Evolutionary conservation across 2,888 invertebrate species (phyloP).

Genomic region (Trimorus sp.): DNA sequence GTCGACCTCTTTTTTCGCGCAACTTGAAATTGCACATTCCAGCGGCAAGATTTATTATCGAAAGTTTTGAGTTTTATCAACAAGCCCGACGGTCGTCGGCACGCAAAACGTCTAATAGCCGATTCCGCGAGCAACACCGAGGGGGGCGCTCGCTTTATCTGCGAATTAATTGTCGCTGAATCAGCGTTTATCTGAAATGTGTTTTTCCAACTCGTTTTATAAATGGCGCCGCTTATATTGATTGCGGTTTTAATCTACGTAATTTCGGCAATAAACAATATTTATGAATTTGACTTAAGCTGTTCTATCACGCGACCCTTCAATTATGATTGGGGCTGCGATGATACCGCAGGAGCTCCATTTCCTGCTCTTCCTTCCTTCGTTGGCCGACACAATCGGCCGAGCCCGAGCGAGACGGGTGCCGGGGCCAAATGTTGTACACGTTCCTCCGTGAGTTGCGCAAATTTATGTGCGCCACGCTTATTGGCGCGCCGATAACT

Average conservation of each 20-base stretch:
- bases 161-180: slow-evolving; percentile 33
- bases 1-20: slow-evolving; percentile 13
- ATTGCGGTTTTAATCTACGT: slow-evolving; percentile 61
- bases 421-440: slow-evolving; percentile 30
- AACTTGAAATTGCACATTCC: neutral
- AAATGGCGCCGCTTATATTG: slow-evolving; percentile 47
- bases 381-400: slow-evolving; percentile 30
- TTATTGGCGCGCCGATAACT: slow-evolving; percentile 48
- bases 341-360: slow-evolving; percentile 63
- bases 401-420: slow-evolving; percentile 27
- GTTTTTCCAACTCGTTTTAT: slow-evolving; percentile 24
- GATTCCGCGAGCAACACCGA: too few species aligned
- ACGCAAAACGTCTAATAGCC: neutral
- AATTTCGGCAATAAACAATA: slow-evolving; percentile 64
- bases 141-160: neutral
- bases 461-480: slow-evolving; percentile 53
- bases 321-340: slow-evolving; percentile 63
- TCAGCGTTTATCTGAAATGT: slow-evolving; percentile 13
- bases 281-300: slow-evolving; percentile 65
- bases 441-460: slow-evolving; percentile 47
- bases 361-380: slow-evolving; percentile 59
- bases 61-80: neutral
- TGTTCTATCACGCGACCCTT: slow-evolving; percentile 64
- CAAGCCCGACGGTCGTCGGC: neutral
- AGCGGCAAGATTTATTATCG: neutral